phyloP scores from a whole-genome alignment of 2,797 vertebrate species.

The Vultur gryphus region DNA sequence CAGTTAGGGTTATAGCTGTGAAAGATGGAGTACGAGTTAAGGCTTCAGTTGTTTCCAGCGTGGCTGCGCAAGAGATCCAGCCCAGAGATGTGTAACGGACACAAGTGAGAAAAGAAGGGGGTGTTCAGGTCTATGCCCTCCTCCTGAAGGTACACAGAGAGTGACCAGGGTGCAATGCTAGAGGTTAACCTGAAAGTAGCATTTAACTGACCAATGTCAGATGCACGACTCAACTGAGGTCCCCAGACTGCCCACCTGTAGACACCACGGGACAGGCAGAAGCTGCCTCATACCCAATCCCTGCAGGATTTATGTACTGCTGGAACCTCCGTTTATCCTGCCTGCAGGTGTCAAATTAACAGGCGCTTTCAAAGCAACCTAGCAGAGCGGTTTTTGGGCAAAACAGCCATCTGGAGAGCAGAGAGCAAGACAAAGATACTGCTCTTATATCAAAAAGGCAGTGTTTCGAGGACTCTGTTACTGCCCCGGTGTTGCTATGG shows the following conservation, averaged over 20 bases:
- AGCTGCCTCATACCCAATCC: not conserved
- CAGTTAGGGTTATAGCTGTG: not conserved
- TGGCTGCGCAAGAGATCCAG: not conserved
- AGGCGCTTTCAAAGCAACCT: not conserved
- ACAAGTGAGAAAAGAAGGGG: not conserved
- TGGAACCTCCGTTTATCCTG: not conserved
- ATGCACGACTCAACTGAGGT: accelerated
- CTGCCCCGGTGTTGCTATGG: not conserved
- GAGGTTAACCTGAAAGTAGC: not conserved
- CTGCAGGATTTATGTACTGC: accelerated
- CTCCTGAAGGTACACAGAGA: not conserved
- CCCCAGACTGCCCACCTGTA: not conserved
- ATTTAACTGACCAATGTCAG: not conserved
- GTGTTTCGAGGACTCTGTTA: not conserved
- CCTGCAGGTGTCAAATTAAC: not conserved
- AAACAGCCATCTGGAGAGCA: not conserved
- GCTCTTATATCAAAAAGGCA: not conserved
- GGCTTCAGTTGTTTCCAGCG: not conserved
- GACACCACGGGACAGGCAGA: not conserved
- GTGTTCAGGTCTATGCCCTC: not conserved
- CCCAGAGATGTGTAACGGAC: accelerated
- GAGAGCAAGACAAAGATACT: not conserved
- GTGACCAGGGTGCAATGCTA: not conserved
- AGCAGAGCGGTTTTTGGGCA: not conserved
- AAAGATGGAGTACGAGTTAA: not conserved